A percentile compares a stretch with the other conserved stretches of the same genome.
Conservation (phyloP, 1,140 invertebrate species). For the Octopus bimaculoides region DNA sequence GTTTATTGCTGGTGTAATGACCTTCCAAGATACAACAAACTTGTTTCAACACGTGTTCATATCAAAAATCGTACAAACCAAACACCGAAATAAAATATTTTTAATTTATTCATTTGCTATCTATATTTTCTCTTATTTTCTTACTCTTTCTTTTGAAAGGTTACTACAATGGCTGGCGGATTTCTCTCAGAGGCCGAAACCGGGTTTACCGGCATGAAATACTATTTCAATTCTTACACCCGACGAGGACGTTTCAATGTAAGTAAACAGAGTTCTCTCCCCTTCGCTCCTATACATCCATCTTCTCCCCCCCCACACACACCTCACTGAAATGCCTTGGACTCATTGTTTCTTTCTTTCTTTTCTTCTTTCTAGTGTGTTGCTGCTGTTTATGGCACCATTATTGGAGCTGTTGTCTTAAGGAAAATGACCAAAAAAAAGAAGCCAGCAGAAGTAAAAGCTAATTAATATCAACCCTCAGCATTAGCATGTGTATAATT, state of each 20-base stretch:
- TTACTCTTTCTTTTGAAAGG: not conserved
- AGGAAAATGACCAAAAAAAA: not conserved
- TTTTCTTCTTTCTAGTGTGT: not conserved
- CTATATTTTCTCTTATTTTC: too few species aligned
- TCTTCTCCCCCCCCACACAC: not conserved
- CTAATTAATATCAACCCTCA: too few species aligned
- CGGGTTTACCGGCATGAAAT: slow-evolving; percentile 24
- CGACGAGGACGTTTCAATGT: slow-evolving; percentile 32
- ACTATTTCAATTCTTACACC: slow-evolving; percentile 32
- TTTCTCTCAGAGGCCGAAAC: slow-evolving; percentile 23
- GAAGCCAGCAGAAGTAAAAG: too few species aligned
- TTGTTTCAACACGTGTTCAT: too few species aligned
- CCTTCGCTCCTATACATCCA: not conserved
- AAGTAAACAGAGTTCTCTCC: slow-evolving; percentile 8
- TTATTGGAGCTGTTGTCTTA: not conserved
- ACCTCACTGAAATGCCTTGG: not conserved
- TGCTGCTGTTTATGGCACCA: not conserved
- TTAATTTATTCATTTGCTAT: too few species aligned
- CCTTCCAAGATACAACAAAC: too few species aligned
- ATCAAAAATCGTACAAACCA: too few species aligned
- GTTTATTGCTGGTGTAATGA: too few species aligned
- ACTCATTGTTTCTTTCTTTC: not conserved
- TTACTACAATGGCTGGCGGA: slow-evolving; percentile 24
- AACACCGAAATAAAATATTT: too few species aligned
- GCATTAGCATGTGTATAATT: too few species aligned